Conservation (phyloP, 1,140 invertebrate genomes). For the Brachionus rotundiformis region DNA sequence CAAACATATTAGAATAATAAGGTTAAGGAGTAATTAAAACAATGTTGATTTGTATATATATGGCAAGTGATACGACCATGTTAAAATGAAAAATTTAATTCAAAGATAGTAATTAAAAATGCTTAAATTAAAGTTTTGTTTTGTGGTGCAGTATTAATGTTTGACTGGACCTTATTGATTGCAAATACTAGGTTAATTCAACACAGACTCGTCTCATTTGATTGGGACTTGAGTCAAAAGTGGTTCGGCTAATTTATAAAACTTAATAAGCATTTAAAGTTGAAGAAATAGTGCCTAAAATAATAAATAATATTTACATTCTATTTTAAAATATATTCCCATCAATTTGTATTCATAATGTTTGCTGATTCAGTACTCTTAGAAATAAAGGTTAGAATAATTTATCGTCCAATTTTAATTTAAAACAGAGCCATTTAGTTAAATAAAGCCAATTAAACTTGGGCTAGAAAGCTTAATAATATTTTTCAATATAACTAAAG, state of each 20-base stretch:
- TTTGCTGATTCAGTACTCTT: constrained; percentile 12
- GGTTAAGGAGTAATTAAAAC: neutral
- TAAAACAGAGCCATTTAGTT: neutral
- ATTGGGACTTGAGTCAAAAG: constrained; percentile 19
- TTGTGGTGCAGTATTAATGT: constrained; percentile 8
- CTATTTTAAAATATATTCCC: neutral
- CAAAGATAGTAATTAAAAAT: constrained; percentile 12
- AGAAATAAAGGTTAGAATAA: constrained; percentile 37
- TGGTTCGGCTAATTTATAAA: constrained; percentile 3
- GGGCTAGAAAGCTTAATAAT: neutral
- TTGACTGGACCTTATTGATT: neutral
- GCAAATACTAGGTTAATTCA: constrained; percentile 32
- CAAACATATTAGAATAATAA: neutral
- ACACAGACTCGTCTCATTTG: constrained; percentile 28
- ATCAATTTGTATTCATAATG: constrained; percentile 16
- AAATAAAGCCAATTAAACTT: neutral
- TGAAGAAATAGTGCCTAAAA: neutral
- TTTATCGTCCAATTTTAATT: constrained; percentile 31
- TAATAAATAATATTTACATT: constrained; percentile 13
- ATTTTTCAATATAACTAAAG: neutral
- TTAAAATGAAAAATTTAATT: constrained; percentile 7
- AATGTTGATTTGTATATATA: neutral
- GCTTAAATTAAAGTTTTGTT: constrained; percentile 20
- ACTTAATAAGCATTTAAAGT: neutral
- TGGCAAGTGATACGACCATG: constrained; percentile 9